A percentile compares a stretch with the other conserved stretches of the same genome.
These are phyloP conservation scores for Eira barbara DNA, from an alignment of 2,113 vertebrate genomes.

Conservation along the genomic window DNA sequence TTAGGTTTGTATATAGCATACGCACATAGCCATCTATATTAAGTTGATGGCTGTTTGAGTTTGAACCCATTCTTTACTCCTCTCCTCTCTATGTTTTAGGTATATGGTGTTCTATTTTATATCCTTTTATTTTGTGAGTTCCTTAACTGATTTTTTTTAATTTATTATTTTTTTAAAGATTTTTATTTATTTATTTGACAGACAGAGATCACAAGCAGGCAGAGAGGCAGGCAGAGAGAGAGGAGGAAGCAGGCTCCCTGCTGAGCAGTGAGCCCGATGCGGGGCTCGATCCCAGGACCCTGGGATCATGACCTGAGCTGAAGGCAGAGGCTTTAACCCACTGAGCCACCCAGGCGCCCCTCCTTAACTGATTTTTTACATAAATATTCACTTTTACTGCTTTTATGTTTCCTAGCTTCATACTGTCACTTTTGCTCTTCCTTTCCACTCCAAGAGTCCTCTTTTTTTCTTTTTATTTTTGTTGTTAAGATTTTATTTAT, in stretches of 20 bases:
- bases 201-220: too few relatives aligned
- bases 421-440: neutral
- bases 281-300: too few relatives aligned
- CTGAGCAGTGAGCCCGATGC: too few relatives aligned
- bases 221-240: too few relatives aligned
- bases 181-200: too few relatives aligned
- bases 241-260: too few relatives aligned
- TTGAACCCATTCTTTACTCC: neutral
- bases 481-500: too few relatives aligned
- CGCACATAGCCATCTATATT: neutral
- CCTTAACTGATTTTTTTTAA: neutral
- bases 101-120: neutral
- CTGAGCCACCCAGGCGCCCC: too few relatives aligned
- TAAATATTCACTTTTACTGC: neutral
- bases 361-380: neutral
- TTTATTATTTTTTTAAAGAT: too few relatives aligned
- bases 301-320: too few relatives aligned
- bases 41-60: neutral
- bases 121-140: neutral
- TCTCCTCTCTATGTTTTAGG: neutral
- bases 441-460: neutral
- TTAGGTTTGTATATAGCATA: neutral
- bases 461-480: neutral
- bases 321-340: too few relatives aligned
- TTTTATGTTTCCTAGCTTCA: neutral